Evolutionary conservation across 2,113 vertebrate genomes (phyloP).

Genomic region (Semicossyphus pulcher): DNA sequence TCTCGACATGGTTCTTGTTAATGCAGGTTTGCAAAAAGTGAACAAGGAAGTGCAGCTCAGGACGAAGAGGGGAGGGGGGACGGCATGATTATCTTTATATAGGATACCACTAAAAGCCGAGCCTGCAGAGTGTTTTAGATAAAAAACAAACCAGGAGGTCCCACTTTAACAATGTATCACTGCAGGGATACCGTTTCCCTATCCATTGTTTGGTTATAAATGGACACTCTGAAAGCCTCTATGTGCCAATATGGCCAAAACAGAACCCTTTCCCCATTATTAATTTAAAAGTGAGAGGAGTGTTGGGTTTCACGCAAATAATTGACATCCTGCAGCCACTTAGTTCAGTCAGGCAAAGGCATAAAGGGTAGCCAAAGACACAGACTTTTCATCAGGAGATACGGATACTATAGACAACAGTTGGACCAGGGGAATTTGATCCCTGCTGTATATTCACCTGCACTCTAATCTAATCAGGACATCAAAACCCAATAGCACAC

Average conservation of each 20-base stretch:
- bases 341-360: not conserved
- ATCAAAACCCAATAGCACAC: slow-evolving; percentile 9
- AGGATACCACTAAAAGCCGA: slow-evolving; percentile 11
- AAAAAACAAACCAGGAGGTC: not conserved
- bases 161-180: slow-evolving; percentile 9
- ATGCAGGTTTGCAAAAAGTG: slow-evolving; percentile 35
- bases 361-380: slow-evolving; percentile 1
- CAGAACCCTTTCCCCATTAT: not conserved
- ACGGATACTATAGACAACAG: slow-evolving; percentile 9
- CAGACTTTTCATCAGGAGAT: slow-evolving; percentile 32
- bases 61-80: slow-evolving; percentile 15
- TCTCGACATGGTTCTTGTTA: slow-evolving; percentile 32
- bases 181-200: not conserved
- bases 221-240: slow-evolving; percentile 1
- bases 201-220: slow-evolving; percentile 7
- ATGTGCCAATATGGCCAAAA: slow-evolving; percentile 11
- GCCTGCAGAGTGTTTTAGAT: slow-evolving; percentile 9
- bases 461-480: slow-evolving; percentile 24
- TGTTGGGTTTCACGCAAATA: slow-evolving; percentile 30
- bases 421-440: slow-evolving; percentile 29
- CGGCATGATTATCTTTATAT: slow-evolving; percentile 38
- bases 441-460: slow-evolving; percentile 10
- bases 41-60: slow-evolving; percentile 10
- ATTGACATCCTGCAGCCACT: slow-evolving; percentile 27
- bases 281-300: slow-evolving; percentile 27